phyloP scores from a whole-genome alignment of 2,797 vertebrate genomes.

The Epinephelus coioides region DNA sequence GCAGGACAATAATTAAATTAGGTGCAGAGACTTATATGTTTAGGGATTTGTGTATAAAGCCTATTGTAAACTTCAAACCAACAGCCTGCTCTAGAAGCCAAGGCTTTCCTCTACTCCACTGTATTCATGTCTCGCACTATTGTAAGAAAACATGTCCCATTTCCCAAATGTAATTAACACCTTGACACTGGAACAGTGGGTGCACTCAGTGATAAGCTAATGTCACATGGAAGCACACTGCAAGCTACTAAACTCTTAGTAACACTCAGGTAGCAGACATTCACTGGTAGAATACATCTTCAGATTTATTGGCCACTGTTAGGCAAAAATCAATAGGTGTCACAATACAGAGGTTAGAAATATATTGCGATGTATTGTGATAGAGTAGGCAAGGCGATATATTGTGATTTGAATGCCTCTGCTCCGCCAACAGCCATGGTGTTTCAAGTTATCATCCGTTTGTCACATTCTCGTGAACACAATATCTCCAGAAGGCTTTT shows the following conservation, averaged over 20 bases:
- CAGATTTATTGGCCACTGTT: no score
- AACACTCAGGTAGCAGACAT: neutral
- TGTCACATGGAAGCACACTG: neutral
- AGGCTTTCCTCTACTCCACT: neutral
- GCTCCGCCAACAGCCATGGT: no score
- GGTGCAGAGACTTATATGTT: neutral
- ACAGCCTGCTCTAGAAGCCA: neutral
- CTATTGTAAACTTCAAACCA: neutral
- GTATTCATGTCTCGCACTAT: neutral
- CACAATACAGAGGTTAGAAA: no score
- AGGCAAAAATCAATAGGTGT: no score
- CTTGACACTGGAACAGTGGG: neutral
- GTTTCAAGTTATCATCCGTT: no score
- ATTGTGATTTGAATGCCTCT: no score
- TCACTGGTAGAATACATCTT: neutral
- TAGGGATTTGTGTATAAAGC: neutral
- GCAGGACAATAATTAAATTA: neutral
- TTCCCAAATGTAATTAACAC: slow-evolving; percentile 15
- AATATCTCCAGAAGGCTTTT: no score
- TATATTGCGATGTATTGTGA: no score
- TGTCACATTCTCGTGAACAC: no score
- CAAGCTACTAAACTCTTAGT: neutral
- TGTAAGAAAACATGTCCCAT: neutral
- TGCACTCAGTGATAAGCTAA: neutral
- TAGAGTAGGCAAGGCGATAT: no score